These are phyloP conservation scores for Saimiri boliviensis DNA, from an alignment of 2,113 vertebrate genomes.

Conservation along the genomic window DNA sequence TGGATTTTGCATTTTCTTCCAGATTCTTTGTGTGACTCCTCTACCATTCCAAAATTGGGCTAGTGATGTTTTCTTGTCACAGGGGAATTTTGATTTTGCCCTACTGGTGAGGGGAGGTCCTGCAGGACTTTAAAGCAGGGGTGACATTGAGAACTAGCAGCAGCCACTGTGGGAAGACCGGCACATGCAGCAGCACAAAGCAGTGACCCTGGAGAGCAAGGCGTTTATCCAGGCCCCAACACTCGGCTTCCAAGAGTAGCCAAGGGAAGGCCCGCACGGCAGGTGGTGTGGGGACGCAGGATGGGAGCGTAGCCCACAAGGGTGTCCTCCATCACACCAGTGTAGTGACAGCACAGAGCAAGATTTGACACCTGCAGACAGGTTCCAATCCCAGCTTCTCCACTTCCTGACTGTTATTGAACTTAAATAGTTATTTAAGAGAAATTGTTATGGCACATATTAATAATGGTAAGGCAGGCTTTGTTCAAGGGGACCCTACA, in stretches of 20 bases:
- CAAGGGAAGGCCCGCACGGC: background rate
- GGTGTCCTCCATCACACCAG: background rate
- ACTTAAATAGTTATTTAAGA: background rate
- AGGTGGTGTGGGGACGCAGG: rapidly evolving
- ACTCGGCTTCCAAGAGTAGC: rapidly evolving
- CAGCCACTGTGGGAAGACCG: background rate
- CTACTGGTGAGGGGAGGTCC: background rate
- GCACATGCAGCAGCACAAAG: background rate
- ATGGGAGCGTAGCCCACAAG: rapidly evolving
- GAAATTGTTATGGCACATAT: background rate
- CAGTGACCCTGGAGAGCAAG: background rate
- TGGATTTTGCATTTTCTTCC: background rate
- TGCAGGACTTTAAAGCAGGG: background rate
- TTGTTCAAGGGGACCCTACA: background rate
- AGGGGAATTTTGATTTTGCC: background rate
- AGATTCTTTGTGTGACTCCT: background rate
- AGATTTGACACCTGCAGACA: background rate
- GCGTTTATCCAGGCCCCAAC: rapidly evolving
- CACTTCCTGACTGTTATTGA: background rate
- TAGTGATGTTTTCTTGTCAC: background rate
- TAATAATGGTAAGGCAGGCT: background rate
- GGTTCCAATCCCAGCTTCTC: background rate
- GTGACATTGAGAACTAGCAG: background rate
- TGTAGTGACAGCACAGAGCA: rapidly evolving
- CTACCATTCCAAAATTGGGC: too few relatives aligned